Evolutionary conservation across 2,113 vertebrate species (phyloP), one percentile per base, ranked within the genome.

Genomic region (Opisthocomus hoazin): DNA sequence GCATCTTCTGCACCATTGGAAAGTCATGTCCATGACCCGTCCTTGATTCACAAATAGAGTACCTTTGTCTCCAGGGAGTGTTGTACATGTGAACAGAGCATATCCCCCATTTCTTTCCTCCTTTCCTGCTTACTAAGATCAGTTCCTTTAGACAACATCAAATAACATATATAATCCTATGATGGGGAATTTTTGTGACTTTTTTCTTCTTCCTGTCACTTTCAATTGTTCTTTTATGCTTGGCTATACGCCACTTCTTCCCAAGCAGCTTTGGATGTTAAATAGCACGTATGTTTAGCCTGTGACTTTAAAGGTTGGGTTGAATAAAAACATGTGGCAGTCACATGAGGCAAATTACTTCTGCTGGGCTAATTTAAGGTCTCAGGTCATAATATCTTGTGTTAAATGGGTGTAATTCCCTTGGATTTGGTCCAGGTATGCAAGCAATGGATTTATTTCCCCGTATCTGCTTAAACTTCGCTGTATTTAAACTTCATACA

Each of bases 131-230:
- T 41, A 76, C 43, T 34, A 74, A 63, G 53, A 74, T 61, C 6
- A 2, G 19, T 56, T 95, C 45, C 50, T 48, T 69, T 10, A 57
- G 64, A 86, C 50, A 69, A n/a, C 22, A 83, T 85, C 45, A 94
- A 50, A 86, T 63, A 66, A 58, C 75, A 69, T 21, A 39, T 27
- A 65, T 76, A 86, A 83, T 45, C 11, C n/a, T 37, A 50, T 58
- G 63, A 89, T 58, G 41, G 63, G 48, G 26, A 54, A 61, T 92
- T 94, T 57, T 64, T 15, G 63, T 87, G 90, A 76, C 78, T 95
- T 74, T 84, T 94, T 94, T 69, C 54, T 93, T 65, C 50, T 96
- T 58, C 79, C 26, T 86, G 86, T 92, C 88, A 63, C 76, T 93
- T 94, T 57, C 79, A 93, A 18, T 92, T 77, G 54, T 83, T 92